These are phyloP conservation scores for Myiozetetes cayanensis DNA, from an alignment of 2,113 vertebrate genomes.

Conservation along the genomic window DNA sequence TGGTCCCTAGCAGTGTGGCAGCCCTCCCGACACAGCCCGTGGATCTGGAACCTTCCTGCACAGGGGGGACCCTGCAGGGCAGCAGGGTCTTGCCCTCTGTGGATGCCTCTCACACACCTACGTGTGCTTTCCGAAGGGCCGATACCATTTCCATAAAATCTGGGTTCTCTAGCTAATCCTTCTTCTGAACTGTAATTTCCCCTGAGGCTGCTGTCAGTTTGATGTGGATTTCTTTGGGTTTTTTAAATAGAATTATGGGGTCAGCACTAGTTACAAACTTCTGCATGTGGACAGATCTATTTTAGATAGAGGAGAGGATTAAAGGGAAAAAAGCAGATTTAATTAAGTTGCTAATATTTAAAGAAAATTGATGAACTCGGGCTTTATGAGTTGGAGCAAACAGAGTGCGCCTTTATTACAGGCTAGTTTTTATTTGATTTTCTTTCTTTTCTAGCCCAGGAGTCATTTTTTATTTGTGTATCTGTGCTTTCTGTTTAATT, in stretches of 20 bases:
- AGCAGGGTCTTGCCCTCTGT: not conserved
- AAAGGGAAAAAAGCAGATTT: slow-evolving; percentile 78
- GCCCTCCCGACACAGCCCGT: too few relatives aligned
- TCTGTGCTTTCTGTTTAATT: slow-evolving; percentile 73
- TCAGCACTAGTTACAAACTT: slow-evolving; percentile 80
- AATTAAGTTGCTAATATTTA: slow-evolving; percentile 88
- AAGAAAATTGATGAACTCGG: slow-evolving; percentile 83
- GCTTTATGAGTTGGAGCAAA: slow-evolving; percentile 69
- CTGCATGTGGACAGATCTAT: slow-evolving; percentile 81
- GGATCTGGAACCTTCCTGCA: accelerated
- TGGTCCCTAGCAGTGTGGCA: not conserved
- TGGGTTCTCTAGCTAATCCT: slow-evolving; percentile 74
- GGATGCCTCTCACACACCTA: not conserved
- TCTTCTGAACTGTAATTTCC: slow-evolving; percentile 77
- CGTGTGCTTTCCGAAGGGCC: not conserved
- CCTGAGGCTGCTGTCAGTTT: slow-evolving; percentile 74
- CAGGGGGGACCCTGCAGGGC: accelerated
- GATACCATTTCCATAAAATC: slow-evolving; percentile 65
- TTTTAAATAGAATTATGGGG: slow-evolving; percentile 81
- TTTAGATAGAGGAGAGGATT: slow-evolving; percentile 83
- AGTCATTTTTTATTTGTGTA: slow-evolving; percentile 70
- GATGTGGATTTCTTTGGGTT: slow-evolving; percentile 78
- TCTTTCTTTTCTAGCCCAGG: slow-evolving; percentile 64
- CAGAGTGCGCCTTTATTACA: slow-evolving; percentile 41
- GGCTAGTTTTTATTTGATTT: slow-evolving; percentile 73